Base-by-base conservation (phyloP, 2,797 vertebrate genomes). In the Gadopsis marmoratus region DNA sequence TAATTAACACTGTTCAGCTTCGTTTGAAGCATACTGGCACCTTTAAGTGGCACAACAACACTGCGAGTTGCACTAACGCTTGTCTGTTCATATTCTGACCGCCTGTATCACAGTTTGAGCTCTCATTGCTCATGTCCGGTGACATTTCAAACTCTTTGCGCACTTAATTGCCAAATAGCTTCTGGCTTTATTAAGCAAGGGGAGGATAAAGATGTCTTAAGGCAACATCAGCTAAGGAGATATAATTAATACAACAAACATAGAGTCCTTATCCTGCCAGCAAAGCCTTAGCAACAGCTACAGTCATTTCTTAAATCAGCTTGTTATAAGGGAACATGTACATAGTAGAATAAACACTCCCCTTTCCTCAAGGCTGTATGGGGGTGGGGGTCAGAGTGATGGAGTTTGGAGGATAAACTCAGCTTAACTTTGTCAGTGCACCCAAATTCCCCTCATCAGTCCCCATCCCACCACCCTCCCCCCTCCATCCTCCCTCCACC, bases 241-340 rank as follows among this genome's bases (percentile, higher is more conserved):
- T 26, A 21, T 43, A 71, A 79, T 82, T 19, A 79, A 82, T 71
- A 69, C 79, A 84, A 69, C 67, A 54, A 63, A 67, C 53, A 54
- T 1, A 4, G 23, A 56, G 74, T 69, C 51, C 45, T 75, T 79
- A 39, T 66, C 55, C 71, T 71, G 39, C 83, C 83, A 60, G 76
- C 55, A 51, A 75, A 84, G 72, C 77, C 55, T 76, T 62, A 84
- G 82, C 76, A 88, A 88, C 82, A 78, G 79, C 76, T 78, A 31
- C 45, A 72, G 68, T 53, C 29, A n/a, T 81, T 78, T 79, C 41
- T 88, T 90, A 82, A 81, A 90, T 90, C 75, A 78, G 47, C 56
- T 74, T 77, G 80, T 83, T 88, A 81, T 75, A 79, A 85, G 66
- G 58, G 75, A 67, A 82, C 66, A 72, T 77, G 72, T 67, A 77